phyloP scores from a whole-genome alignment of 2,888 invertebrate genomes.

The Mesorhabditis spiculigera region DNA sequence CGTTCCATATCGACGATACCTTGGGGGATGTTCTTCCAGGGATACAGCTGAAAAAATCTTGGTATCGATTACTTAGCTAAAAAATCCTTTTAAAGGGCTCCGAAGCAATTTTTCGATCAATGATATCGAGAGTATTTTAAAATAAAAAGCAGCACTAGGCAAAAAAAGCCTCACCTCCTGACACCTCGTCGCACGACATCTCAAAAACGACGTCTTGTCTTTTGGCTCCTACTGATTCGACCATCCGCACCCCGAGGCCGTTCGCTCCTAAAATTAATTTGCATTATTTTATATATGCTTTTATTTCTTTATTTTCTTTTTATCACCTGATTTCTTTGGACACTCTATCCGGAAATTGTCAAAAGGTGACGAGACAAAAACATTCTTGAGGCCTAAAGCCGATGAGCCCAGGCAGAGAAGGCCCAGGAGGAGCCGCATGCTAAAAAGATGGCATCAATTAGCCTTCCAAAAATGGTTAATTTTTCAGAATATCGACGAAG shows the following conservation, averaged over 20 bases:
- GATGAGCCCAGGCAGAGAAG: not conserved
- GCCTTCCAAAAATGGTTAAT: no score
- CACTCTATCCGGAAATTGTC: slow-evolving; percentile 58
- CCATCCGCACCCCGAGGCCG: slow-evolving; percentile 49
- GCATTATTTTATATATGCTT: no score
- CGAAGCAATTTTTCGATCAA: no score
- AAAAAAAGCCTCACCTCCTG: not conserved
- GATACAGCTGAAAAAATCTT: slow-evolving; percentile 36
- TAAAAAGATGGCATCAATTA: not conserved
- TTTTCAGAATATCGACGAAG: no score
- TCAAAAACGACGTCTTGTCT: slow-evolving; percentile 56
- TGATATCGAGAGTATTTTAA: no score
- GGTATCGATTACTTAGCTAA: not conserved
- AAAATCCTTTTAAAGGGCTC: no score
- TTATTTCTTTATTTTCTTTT: not conserved
- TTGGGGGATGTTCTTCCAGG: slow-evolving; percentile 52
- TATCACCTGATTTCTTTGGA: slow-evolving; percentile 44
- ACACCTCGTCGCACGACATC: slow-evolving; percentile 46
- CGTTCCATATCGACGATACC: slow-evolving; percentile 49
- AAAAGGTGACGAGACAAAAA: slow-evolving; percentile 53
- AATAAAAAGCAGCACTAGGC: no score
- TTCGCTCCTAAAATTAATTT: slow-evolving; percentile 17
- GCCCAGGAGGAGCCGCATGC: not conserved
- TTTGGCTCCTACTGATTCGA: slow-evolving; percentile 54
- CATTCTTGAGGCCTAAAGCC: slow-evolving; percentile 26